Base-by-base conservation (phyloP, 2,888 invertebrate genomes). In the Cosmorhoe ocellata region DNA sequence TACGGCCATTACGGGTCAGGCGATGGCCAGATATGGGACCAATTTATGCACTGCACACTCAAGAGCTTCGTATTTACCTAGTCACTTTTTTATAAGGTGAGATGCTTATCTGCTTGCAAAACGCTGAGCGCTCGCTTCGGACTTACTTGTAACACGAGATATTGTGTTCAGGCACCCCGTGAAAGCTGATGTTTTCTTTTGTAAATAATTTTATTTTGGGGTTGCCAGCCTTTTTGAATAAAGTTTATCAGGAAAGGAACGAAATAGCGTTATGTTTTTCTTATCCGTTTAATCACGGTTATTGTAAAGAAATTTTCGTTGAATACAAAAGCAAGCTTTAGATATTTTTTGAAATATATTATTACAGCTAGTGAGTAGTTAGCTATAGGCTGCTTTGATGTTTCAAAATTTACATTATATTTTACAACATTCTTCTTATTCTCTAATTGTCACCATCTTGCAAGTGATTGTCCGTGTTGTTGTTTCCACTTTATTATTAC, bases 31-130 rank as follows among this genome's bases (percentile, higher is more conserved):
- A 87, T 87, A 85, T 53, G 72, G 71, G 71, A 72, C 69, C 83
- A 83, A 87, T 85, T 88, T 85, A 84, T 86, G 81, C 84, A 84
- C 78, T 82, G 80, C 79, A 83, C 77, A 83, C 80, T 84, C 79
- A 77, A 81, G 76, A 58, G 54, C 50, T 56, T 58, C 54, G 74
- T 84, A 78, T 81, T 84, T 80, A 83, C 77, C 77, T 77, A 75
- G 77, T 78, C 79, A 74, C 71, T 79, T 80, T 18, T 61, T 81
- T 82, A 79, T 73, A 77, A 75, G 68, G 61, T 56, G 37, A 74
- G 80, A 82, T 84, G 61, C 63, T 79, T 83, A 83, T 84, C 82
- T 66, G 56, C 54, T 67, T 65, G 76, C 76, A 77, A 79, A 74
- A 81, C 76, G 59, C 49, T 54, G 44, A 41, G 41, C 57, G 41